Conservation (phyloP, 2,888 invertebrate species). For the Callosobruchus maculatus region DNA sequence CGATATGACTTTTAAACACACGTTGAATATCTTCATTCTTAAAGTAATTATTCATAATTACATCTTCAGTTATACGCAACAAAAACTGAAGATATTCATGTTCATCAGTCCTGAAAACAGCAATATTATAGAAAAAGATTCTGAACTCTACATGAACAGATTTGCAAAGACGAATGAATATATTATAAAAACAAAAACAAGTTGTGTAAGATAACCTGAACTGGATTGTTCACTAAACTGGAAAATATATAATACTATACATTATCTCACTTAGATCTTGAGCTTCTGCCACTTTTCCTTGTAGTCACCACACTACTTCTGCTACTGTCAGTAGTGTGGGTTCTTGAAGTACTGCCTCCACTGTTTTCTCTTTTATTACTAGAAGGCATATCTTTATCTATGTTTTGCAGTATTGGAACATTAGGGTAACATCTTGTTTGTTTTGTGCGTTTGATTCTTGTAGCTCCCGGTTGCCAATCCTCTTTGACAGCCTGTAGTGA, state of each 20-base stretch:
- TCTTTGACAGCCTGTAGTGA: not conserved
- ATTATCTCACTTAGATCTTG: not conserved
- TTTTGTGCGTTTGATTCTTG: not conserved
- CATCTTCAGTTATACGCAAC: conserved; percentile 54
- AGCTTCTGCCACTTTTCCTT: not conserved
- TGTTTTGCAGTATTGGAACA: not conserved
- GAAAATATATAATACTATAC: not conserved
- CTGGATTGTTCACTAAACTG: no score
- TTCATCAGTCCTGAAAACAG: conserved; percentile 28
- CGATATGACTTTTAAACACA: conserved; percentile 53
- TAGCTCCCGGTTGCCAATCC: not conserved
- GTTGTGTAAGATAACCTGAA: no score
- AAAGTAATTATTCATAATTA: conserved; percentile 53
- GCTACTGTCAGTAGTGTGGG: not conserved
- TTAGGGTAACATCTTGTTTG: not conserved
- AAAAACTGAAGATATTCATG: conserved; percentile 45
- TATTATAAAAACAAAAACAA: no score
- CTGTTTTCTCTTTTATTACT: not conserved
- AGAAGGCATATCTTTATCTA: not conserved
- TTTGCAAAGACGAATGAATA: no score
- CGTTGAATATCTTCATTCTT: conserved; percentile 52
- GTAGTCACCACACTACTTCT: not conserved
- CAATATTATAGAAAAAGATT: no score
- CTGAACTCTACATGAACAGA: no score
- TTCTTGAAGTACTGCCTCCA: not conserved